A percentile compares a stretch with the other conserved stretches of the same genome.
Evolutionary conservation across 2,888 invertebrate species (phyloP).

Genomic region (Dynastes maya): DNA sequence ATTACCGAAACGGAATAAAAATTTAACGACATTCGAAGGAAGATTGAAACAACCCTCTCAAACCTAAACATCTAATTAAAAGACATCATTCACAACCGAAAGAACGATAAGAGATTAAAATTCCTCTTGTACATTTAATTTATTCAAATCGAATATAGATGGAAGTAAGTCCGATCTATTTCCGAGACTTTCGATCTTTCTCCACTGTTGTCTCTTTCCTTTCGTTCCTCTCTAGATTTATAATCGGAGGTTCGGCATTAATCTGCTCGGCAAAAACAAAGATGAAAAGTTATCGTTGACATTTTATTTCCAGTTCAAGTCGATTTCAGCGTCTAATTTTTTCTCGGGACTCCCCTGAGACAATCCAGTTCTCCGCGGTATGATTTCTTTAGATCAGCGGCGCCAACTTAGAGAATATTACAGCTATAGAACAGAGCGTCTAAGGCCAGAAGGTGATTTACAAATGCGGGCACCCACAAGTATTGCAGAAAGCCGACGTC

Average conservation of each 20-base stretch:
- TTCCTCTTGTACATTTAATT: slow-evolving; percentile 42
- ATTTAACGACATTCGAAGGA: slow-evolving; percentile 25
- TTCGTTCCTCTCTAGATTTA: slow-evolving; percentile 21
- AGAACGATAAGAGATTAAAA: slow-evolving; percentile 36
- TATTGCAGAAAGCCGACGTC: neutral
- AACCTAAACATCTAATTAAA: slow-evolving; percentile 44
- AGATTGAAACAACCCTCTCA: slow-evolving; percentile 23
- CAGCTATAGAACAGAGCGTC: too few species aligned
- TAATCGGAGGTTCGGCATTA: slow-evolving; percentile 36
- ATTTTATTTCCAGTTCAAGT: slow-evolving; percentile 41
- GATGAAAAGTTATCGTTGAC: slow-evolving; percentile 47
- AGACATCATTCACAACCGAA: slow-evolving; percentile 41
- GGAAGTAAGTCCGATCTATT: slow-evolving; percentile 25
- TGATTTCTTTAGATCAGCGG: too few species aligned
- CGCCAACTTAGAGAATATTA: neutral
- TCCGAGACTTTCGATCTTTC: neutral
- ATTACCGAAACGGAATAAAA: slow-evolving; percentile 29
- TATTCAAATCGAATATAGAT: slow-evolving; percentile 44
- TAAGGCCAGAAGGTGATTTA: too few species aligned
- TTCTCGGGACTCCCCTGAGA: slow-evolving; percentile 11
- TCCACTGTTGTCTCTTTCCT: neutral
- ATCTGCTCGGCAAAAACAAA: slow-evolving; percentile 44
- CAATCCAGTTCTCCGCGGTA: neutral
- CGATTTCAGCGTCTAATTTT: slow-evolving; percentile 26
- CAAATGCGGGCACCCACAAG: too few species aligned